Evolutionary conservation across 2,888 invertebrate species (phyloP).

Genomic region (Osmoderma eremita): DNA sequence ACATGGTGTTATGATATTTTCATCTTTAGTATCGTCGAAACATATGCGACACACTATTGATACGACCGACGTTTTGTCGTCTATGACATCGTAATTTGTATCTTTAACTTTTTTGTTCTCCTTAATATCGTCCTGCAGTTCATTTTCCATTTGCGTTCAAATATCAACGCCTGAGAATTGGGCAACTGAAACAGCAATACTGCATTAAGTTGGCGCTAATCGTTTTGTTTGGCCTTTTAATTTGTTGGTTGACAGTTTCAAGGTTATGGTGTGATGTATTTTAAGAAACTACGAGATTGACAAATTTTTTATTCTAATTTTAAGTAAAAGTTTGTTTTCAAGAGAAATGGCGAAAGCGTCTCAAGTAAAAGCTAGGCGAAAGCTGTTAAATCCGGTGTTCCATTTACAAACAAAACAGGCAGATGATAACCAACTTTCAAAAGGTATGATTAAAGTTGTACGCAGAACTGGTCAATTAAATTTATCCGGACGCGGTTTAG

Average conservation of each 20-base stretch:
- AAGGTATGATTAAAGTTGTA: slow-evolving; percentile 79
- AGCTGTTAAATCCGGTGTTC: slow-evolving; percentile 70
- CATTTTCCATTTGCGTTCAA: slow-evolving; percentile 38
- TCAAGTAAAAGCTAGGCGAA: slow-evolving; percentile 59
- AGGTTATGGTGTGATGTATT: slow-evolving; percentile 40
- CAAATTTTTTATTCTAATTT: slow-evolving; percentile 16
- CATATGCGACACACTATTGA: slow-evolving; percentile 65
- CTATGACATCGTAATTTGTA: slow-evolving; percentile 32
- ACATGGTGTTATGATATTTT: slow-evolving; percentile 65
- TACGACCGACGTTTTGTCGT: slow-evolving; percentile 53
- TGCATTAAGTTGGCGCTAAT: not conserved
- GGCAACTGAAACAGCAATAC: slow-evolving; percentile 35
- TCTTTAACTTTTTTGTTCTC: slow-evolving; percentile 38
- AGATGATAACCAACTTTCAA: slow-evolving; percentile 75
- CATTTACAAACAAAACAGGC: slow-evolving; percentile 78
- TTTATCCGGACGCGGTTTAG: slow-evolving; percentile 78
- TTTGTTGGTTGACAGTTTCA: slow-evolving; percentile 25
- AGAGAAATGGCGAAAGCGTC: slow-evolving; percentile 57
- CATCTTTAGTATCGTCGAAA: slow-evolving; percentile 63
- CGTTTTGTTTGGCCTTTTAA: slow-evolving; percentile 33
- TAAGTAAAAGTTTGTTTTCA: slow-evolving; percentile 3
- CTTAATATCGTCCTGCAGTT: slow-evolving; percentile 20
- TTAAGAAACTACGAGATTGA: slow-evolving; percentile 22
- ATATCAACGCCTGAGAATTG: slow-evolving; percentile 20
- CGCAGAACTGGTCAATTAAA: slow-evolving; percentile 83